These are phyloP conservation scores for Acanthococcus lagerstroemiae DNA, from an alignment of 2,888 invertebrate species.

Conservation along the genomic window DNA sequence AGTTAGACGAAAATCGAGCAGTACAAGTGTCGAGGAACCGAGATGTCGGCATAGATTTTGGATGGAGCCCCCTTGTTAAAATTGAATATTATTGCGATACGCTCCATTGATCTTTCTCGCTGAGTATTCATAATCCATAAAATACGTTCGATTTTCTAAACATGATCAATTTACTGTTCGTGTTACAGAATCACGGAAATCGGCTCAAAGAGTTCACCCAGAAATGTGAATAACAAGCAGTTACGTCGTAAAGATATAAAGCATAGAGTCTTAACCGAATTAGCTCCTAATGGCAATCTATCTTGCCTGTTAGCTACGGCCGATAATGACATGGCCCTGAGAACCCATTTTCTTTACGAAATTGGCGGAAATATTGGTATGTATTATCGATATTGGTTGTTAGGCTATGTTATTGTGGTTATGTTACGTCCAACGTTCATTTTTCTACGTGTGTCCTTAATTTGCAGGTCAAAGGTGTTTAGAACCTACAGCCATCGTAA, in stretches of 20 bases:
- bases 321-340: constrained; percentile 41
- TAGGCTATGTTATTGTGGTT: too few species aligned
- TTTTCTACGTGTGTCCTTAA: not conserved
- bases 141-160: not conserved
- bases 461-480: constrained; percentile 40
- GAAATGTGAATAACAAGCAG: constrained; percentile 27
- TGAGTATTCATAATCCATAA: too few species aligned
- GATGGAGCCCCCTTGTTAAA: too few species aligned
- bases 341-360: constrained; percentile 45
- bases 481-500: constrained; percentile 40
- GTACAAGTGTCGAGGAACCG: too few species aligned
- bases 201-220: constrained; percentile 23
- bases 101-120: too few species aligned
- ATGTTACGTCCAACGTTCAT: not conserved
- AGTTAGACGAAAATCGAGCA: too few species aligned
- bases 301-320: constrained; percentile 42
- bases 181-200: constrained; percentile 16
- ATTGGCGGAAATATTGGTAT: constrained; percentile 49
- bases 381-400: too few species aligned
- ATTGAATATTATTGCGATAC: too few species aligned
- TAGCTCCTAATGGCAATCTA: constrained; percentile 41
- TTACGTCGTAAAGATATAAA: constrained; percentile 37
- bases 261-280: constrained; percentile 38
- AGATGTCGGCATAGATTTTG: too few species aligned
- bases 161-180: not conserved